These are phyloP conservation scores for Clavelina lepadiformis DNA, from an alignment of 23 tunicate genomes.

Conservation along the genomic window DNA sequence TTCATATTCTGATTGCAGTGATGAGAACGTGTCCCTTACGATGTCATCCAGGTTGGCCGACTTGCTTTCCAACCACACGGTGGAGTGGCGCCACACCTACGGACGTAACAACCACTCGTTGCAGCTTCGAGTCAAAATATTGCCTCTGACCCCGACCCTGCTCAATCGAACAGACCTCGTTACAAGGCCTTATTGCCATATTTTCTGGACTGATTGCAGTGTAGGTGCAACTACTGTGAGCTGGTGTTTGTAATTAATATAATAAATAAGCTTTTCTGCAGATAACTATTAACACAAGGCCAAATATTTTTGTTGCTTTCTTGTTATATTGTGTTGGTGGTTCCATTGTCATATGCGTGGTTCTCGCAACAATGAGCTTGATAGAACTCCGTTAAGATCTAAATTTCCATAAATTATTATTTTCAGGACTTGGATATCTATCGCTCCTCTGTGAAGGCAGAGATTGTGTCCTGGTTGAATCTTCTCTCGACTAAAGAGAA, in stretches of 20 bases:
- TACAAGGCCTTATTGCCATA: conserved; percentile 84
- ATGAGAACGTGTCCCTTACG: conserved; percentile 77
- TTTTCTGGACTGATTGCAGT: conserved; percentile 89
- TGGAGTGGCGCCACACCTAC: conserved; percentile 73
- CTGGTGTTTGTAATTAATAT: conserved; percentile 23
- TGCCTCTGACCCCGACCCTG: conserved; percentile 62
- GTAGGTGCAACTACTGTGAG: conserved; percentile 29
- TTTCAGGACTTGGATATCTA: conserved; percentile 63
- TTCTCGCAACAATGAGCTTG: neutral
- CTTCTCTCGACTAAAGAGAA: conserved; percentile 24
- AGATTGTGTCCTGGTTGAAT: conserved; percentile 66
- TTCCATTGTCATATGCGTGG: neutral
- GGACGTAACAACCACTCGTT: conserved; percentile 53
- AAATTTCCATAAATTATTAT: too few species aligned
- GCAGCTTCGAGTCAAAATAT: conserved; percentile 47
- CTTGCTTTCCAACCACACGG: conserved; percentile 39
- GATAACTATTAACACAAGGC: neutral
- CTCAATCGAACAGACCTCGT: conserved; percentile 72
- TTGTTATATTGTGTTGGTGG: neutral
- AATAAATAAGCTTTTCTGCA: too few species aligned
- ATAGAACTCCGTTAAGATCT: neutral
- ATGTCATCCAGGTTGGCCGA: conserved; percentile 54
- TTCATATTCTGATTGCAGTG: conserved; percentile 53
- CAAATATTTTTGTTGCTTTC: neutral
- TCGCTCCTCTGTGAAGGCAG: conserved; percentile 38